These are phyloP conservation scores for Hystrix cristata DNA, from an alignment of 2,113 vertebrate genomes.

Conservation along the genomic window DNA sequence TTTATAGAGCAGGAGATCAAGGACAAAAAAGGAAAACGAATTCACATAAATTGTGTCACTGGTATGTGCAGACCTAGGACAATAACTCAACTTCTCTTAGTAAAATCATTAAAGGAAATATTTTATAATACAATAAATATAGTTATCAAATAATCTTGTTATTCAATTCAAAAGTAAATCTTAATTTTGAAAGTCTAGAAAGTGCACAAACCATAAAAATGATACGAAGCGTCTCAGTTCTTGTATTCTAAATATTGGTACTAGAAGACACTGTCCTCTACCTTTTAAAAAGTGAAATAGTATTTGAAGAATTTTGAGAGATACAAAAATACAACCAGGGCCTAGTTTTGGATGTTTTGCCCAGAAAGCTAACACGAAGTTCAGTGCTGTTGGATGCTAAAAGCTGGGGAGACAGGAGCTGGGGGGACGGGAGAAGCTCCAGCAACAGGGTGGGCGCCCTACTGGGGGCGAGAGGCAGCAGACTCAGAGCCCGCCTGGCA, in stretches of 20 bases:
- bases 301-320: not conserved
- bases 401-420: not conserved
- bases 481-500: not conserved
- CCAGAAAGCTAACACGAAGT: not conserved
- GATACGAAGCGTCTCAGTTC: not conserved
- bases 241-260: not conserved
- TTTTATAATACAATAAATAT: not conserved
- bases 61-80: not conserved
- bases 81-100: not conserved
- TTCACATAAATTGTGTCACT: not conserved
- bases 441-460: not conserved
- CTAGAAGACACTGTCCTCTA: not conserved
- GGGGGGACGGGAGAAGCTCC: not conserved
- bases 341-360: not conserved
- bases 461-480: not conserved
- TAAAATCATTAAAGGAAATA: not conserved
- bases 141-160: not conserved
- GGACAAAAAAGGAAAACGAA: not conserved
- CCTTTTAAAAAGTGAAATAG: not conserved
- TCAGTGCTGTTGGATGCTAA: not conserved
- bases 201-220: not conserved
- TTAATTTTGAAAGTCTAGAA: slow-evolving; percentile 22
- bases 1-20: not conserved
- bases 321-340: not conserved
- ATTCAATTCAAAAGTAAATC: not conserved